Conservation (phyloP, 2,797 vertebrate species). For the Arnoldichthys spilopterus region DNA sequence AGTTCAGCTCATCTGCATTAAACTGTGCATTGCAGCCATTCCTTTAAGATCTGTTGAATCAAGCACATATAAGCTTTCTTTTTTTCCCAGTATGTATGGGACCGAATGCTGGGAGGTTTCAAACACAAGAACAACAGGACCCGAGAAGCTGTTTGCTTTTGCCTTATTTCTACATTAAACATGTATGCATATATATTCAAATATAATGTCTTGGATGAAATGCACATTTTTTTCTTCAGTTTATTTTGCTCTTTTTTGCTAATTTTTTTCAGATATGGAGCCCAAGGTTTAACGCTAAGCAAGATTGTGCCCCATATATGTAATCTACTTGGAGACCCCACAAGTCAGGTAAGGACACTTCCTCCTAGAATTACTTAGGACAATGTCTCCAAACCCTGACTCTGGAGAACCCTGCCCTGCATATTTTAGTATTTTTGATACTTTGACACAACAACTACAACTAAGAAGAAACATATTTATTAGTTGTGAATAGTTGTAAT, state of each 20-base stretch:
- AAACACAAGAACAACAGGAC: conserved; percentile 97
- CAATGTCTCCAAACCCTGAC: no score
- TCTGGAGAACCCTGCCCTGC: no score
- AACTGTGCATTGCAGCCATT: no score
- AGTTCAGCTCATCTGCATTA: neutral
- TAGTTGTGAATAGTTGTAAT: no score
- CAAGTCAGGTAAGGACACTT: conserved; percentile 84
- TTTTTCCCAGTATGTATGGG: conserved; percentile 89
- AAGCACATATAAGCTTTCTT: no score
- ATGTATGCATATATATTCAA: no score
- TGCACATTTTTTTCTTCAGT: neutral
- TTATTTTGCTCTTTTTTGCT: neutral
- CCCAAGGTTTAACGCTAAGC: conserved; percentile 95
- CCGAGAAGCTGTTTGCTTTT: conserved; percentile 93
- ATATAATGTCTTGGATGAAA: no score
- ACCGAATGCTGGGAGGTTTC: conserved; percentile 94
- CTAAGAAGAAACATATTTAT: no score
- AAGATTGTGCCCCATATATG: conserved; percentile 99
- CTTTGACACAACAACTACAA: no score
- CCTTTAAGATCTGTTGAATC: no score
- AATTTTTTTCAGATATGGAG: conserved; percentile 85
- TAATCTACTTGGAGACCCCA: conserved; percentile 94
- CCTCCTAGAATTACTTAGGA: no score
- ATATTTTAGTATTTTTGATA: no score
- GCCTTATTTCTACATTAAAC: conserved; percentile 92